Evolutionary conservation across 35 echinoderm and acorn worm genomes (phyloP).

Genomic region (Apostichopus parvimensis): DNA sequence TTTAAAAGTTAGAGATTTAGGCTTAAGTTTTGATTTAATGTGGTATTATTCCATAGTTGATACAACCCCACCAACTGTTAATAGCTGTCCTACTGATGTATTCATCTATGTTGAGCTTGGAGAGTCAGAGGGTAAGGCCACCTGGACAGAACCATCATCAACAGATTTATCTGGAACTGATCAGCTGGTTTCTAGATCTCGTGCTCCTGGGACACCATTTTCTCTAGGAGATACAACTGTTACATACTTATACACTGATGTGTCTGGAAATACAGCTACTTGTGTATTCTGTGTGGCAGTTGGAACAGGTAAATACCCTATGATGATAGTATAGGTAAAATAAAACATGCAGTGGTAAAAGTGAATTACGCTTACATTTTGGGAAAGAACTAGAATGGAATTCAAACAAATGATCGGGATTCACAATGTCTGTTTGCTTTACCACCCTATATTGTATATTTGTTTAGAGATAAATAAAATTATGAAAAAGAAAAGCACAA

Average conservation of each 20-base stretch:
- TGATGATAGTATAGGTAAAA: too few species aligned
- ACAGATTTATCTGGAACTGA: slow-evolving; percentile 6
- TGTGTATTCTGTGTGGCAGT: slow-evolving; percentile 66
- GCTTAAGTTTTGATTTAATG: too few species aligned
- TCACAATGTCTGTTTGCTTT: too few species aligned
- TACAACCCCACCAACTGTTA: neutral
- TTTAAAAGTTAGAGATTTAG: too few species aligned
- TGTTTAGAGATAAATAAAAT: too few species aligned
- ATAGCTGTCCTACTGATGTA: neutral
- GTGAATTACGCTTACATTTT: too few species aligned
- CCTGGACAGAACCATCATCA: neutral
- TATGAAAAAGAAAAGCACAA: too few species aligned
- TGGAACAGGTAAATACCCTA: slow-evolving; percentile 14
- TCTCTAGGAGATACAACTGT: slow-evolving; percentile 13
- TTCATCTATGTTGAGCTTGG: neutral
- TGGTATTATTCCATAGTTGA: neutral
- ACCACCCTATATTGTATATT: too few species aligned
- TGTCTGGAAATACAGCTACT: slow-evolving; percentile 47
- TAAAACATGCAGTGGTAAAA: too few species aligned
- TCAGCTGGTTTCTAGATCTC: neutral
- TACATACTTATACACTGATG: slow-evolving; percentile 58
- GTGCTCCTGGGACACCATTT: neutral
- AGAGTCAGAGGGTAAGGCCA: neutral
- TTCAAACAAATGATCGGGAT: too few species aligned
- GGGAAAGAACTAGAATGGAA: too few species aligned